Evolutionary conservation across 1,140 invertebrate genomes (phyloP).

Genomic region (Caenorhabditis latens): DNA sequence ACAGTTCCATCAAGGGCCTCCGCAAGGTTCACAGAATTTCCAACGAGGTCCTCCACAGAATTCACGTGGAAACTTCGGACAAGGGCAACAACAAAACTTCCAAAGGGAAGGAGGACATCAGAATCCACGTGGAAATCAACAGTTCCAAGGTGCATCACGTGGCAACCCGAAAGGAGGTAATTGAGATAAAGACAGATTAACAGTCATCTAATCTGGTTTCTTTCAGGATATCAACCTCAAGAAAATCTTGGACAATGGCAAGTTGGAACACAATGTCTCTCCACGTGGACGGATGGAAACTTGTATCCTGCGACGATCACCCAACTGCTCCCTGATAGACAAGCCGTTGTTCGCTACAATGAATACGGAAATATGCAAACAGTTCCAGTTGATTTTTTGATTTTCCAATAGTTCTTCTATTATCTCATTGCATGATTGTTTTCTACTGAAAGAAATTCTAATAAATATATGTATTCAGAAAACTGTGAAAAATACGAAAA

Average conservation of each 20-base stretch:
- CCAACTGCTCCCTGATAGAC: not conserved
- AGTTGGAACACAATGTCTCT: conserved; percentile 4
- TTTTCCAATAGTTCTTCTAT: not conserved
- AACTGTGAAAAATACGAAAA: no score
- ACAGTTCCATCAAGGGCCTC: not conserved
- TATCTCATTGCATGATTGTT: not conserved
- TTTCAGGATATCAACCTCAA: not conserved
- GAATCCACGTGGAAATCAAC: no score
- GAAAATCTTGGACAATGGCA: not conserved
- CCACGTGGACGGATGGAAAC: conserved; percentile 33
- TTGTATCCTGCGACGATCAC: conserved; percentile 4
- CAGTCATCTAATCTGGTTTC: no score
- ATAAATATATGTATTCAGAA: no score
- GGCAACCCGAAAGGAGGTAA: no score
- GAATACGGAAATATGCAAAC: conserved; percentile 11
- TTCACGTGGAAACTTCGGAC: not conserved
- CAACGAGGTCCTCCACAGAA: not conserved
- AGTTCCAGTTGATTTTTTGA: conserved; percentile 35
- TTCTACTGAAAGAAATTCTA: not conserved
- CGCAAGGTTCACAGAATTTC: not conserved
- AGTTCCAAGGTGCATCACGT: no score
- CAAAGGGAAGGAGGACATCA: no score
- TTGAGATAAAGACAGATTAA: no score
- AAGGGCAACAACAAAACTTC: no score
- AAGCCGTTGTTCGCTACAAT: not conserved